Conservation (phyloP, 2,113 vertebrate species). For the pig (Sus scrofa) region T2T-Sscrofa CM000825.6:43291501-43292000, state of each 20-base stretch:
- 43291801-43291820: not conserved
- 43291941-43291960: not conserved
- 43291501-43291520: not conserved
- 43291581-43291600: not conserved
- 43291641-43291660: not conserved
- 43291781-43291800: constrained; percentile 3
- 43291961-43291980: not conserved
- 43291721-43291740: not conserved
- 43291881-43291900: not conserved
- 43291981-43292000: not conserved
- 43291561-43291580: not conserved
- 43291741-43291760: not conserved
- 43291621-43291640: not conserved
- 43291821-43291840: not conserved
- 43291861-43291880: not conserved
- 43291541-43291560: not conserved
- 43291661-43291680: not conserved
- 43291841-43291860: too few relatives aligned
- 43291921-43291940: not conserved
- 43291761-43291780: not conserved
- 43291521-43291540: constrained; percentile 16
- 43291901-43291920: not conserved
- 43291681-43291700: not conserved
- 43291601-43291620: not conserved
- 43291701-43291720: not conserved